These are phyloP conservation scores for Mesocentrotus franciscanus DNA, from an alignment of 53 echinoderm and acorn worm genomes.

Conservation along the genomic window DNA sequence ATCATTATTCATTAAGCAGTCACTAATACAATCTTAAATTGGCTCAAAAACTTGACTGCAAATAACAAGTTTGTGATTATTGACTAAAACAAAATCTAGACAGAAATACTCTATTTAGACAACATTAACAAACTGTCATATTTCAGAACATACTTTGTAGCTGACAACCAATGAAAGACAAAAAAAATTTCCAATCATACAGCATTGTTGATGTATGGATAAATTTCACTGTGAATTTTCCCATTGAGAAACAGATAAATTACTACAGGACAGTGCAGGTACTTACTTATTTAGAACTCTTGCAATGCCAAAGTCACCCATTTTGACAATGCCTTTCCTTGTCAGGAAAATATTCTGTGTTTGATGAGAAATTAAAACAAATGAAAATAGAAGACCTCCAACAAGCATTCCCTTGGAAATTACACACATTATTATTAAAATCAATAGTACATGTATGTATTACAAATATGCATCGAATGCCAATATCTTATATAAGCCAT, in stretches of 20 bases:
- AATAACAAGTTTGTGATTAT: background rate
- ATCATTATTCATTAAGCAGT: background rate
- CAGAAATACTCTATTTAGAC: no score
- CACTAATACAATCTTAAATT: background rate
- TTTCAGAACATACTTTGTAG: no score
- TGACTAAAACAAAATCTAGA: background rate
- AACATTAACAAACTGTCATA: no score
- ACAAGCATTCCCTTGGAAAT: no score
- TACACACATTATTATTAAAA: no score
- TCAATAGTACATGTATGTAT: no score
- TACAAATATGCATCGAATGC: no score
- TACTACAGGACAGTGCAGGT: background rate
- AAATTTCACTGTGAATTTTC: background rate
- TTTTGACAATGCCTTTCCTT: conserved; percentile 86
- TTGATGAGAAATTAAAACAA: conserved; percentile 27
- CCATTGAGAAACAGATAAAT: background rate
- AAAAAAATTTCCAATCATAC: no score
- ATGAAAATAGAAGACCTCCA: background rate
- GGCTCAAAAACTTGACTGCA: background rate
- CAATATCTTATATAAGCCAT: no score
- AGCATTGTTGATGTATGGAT: no score
- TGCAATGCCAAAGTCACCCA: conserved; percentile 98
- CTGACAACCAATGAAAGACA: no score
- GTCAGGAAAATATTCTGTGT: conserved; percentile 96
- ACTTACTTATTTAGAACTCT: conserved; percentile 96